Base-by-base conservation (phyloP, 2,888 invertebrate genomes). In the Morpho achilles region DNA sequence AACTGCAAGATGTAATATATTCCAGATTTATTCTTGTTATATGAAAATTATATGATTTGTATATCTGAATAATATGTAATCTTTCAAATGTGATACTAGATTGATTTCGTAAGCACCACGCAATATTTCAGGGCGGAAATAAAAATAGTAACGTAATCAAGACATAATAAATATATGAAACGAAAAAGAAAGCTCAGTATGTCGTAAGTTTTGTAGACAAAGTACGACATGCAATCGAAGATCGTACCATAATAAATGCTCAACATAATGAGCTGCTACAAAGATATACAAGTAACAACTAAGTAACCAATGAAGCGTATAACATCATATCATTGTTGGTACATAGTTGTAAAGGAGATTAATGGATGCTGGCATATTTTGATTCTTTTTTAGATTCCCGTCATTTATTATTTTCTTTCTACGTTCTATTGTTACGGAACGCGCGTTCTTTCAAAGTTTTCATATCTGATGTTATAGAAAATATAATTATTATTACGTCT, bases 231-330 rank as follows among this genome's bases (percentile, higher is more conserved):
- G 60, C 32, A 52, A 51, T 23, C 53, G 50, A 40, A 56, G 47
- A 45, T 60, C 45, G 53, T 56, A 57, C 43, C 55, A 59, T 60
- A 59, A 54, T 57, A 58, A 61, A 65, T 66, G 62, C 52, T 61
- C 58, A 9, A 62, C 62, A 57, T 67, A 67, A 71, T 68, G 63
- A 68, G 64, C 64, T 68, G 61, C 68, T 70, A 69, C 63, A 65
- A 66, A 67, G 63, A 69, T 66, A 63, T 66, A 68, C 65, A 55
- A 22, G 43, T 47, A 40, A n/a, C 39, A n/a, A 46, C 49, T 50
- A 55, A 22, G 43, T 47, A 40, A n/a, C 39, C n/a, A 46, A 52
- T 50, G 9, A 40, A 46, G 55, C 9, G 10, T 53, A 50, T 42
- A 56, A 39, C 56, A 53, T 46, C 55, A 50, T 56, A 22, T 43